Evolutionary conservation across 1,140 invertebrate species (phyloP).

Genomic region (Sarcophaga peregrina): DNA sequence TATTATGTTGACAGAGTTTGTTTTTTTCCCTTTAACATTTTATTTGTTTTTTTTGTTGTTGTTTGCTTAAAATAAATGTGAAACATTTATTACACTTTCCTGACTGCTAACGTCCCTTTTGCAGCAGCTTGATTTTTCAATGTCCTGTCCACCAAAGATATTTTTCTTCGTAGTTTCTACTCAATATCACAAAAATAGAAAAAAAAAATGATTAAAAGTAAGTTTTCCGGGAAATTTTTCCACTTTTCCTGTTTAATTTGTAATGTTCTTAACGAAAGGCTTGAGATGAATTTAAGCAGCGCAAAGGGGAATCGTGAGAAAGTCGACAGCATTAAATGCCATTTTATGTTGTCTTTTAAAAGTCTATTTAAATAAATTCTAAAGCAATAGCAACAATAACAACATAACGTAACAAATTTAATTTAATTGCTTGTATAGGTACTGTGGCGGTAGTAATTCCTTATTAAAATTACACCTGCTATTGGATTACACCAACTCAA

Average conservation of each 20-base stretch:
- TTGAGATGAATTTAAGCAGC: not conserved
- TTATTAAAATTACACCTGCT: slow-evolving; percentile 6
- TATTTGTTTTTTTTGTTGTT: not conserved
- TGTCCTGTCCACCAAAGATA: not conserved
- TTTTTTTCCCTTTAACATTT: not conserved
- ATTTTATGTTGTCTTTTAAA: not conserved
- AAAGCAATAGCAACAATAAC: no score
- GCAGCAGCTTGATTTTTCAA: not conserved
- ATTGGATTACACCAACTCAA: not conserved
- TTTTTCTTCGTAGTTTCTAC: not conserved
- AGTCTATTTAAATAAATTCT: no score
- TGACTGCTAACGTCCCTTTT: not conserved
- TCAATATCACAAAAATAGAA: no score
- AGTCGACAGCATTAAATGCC: not conserved
- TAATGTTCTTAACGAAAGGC: not conserved
- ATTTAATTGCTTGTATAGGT: slow-evolving; percentile 16
- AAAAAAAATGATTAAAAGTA: not conserved
- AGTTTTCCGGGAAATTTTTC: not conserved
- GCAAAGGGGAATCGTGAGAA: not conserved
- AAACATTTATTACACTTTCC: not conserved
- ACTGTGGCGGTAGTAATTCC: not conserved
- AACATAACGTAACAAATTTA: not conserved
- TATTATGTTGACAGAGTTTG: slow-evolving; percentile 3
- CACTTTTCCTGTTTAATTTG: not conserved
- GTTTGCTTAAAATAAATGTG: not conserved